A percentile compares a stretch with the other conserved stretches of the same genome.
Conservation (phyloP, 2,888 invertebrate species). For the Coenonympha glycerion region DNA sequence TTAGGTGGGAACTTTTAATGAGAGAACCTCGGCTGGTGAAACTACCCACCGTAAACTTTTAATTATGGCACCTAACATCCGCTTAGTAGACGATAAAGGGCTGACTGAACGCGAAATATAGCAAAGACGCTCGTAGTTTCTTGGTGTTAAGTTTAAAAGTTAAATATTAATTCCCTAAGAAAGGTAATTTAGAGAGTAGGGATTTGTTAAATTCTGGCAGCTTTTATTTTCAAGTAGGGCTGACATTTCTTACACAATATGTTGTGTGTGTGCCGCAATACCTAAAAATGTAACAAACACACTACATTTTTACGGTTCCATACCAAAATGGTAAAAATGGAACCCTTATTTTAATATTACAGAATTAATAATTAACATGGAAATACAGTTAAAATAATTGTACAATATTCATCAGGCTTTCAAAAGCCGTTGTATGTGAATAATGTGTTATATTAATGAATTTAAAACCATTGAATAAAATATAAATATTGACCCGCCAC, state of each 20-base stretch:
- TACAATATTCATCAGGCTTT: background rate
- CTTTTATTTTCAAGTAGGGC: too few relatives aligned
- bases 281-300: too few relatives aligned
- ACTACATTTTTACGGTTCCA: too few relatives aligned
- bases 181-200: too few relatives aligned
- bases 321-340: too few relatives aligned
- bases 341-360: too few relatives aligned
- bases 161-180: background rate
- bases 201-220: too few relatives aligned
- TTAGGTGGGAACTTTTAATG: conserved; percentile 69
- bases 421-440: background rate
- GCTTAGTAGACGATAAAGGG: conserved; percentile 5
- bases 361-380: conserved; percentile 3
- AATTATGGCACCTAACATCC: conserved; percentile 47
- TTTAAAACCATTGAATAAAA: background rate
- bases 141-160: background rate
- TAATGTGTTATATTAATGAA: conserved; percentile 4
- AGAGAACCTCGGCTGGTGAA: conserved; percentile 59
- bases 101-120: conserved; percentile 32
- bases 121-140: background rate
- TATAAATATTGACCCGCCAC: conserved; percentile 3
- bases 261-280: too few relatives aligned
- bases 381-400: background rate
- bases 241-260: too few relatives aligned
- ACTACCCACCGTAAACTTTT: conserved; percentile 62